Evolutionary conservation across 2,113 vertebrate genomes (phyloP), one percentile per base, ranked within the genome.

Genomic region (Forbesichthys papilliferus): DNA sequence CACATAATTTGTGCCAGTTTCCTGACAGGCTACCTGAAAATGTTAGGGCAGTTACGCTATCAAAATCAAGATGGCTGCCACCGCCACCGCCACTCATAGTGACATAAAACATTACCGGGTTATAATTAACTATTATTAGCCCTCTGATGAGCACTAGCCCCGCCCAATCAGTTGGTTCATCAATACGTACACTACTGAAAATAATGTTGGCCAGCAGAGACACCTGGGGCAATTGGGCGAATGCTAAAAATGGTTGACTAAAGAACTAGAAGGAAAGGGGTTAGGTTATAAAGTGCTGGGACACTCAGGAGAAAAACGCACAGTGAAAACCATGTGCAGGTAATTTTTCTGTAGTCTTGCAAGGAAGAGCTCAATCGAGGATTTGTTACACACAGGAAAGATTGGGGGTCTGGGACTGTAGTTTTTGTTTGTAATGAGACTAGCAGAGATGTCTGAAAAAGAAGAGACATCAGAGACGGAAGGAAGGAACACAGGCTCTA

Each of bases 371-470:
- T 14, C 0, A 57, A 20, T 52, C 34, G 10, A n/a, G 69, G 34
- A 27, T 27, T 27, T 27, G 27, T 27, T 27, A 27, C 27, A 27
- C 27, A 27, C 27, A 48, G 64, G 18, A 51, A 71, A 27, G 48
- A 11, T 58, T 27, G 3, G 3, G n/a, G 46, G 48, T 53, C n/a
- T 54, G 3, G 5, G 20, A 1, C 10, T 12, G 27, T 20, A 5
- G 48, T 68, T 48, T 11, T 49, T 27, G 27, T 27, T 27, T 27
- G 11, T 12, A 67, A 58, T 33, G 11, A 20, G 13, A 48, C 69
- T 65, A 76, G 36, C 61, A 36, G 60, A 73, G 65, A 77, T 69
- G 81, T 9, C 53, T 14, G 62, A 72, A 54, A 62, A 36, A 71
- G 74, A 60, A 49, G 74, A 62, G 48, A 56, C 13, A 7, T 46